Base-by-base conservation (phyloP, 2,797 vertebrate species). In the Pangasius krempfi region DNA sequence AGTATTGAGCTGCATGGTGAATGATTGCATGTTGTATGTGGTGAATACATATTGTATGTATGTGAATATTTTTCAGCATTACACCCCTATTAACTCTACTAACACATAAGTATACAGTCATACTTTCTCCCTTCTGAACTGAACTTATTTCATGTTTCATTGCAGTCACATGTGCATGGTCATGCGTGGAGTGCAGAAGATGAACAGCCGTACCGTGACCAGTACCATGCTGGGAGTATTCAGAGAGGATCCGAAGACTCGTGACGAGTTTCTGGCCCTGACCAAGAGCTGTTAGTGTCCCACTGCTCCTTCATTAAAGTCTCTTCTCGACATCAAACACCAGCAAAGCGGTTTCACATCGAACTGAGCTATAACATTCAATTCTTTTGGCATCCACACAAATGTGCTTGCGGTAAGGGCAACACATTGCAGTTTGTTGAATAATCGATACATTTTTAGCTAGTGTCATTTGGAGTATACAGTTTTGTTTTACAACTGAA, bases 171-270 rank as follows among this genome's bases (percentile, higher is more conserved):
- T 96, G 97, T 97, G 95, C 13, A 95, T 96, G 96, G 94, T 96
- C 64, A 96, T 97, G 96, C 94, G 97, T 5, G 96, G 96, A 0
- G 96, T 95, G 88, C 96, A 98, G 95, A 98, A 98, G 95, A 97
- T 96, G 90, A 97, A 96, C 92, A 97, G 96, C 92, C 94, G 92
- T 88, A 96, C 95, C 0, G 92, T 96, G 88, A 97, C 94, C n/a
- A 97, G 96, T 81, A 44, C 95, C 89, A 97, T 97, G 97, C 90
- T 97, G 91, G 95, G 95, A 44, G 81, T 94, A 78, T 97, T 97
- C 92, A 92, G 96, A 27, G 95, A 97, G 80, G 95, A 98, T 91
- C 95, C 95, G 81, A 98, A 97, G 93, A 94, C 95, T 58, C 92
- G 96, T 33, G 96, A 97, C 89, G 96, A 97, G 93, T 97, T 97